phyloP scores from a whole-genome alignment of 2,888 invertebrate genomes.

The Venustoraphidia nigricollis region DNA sequence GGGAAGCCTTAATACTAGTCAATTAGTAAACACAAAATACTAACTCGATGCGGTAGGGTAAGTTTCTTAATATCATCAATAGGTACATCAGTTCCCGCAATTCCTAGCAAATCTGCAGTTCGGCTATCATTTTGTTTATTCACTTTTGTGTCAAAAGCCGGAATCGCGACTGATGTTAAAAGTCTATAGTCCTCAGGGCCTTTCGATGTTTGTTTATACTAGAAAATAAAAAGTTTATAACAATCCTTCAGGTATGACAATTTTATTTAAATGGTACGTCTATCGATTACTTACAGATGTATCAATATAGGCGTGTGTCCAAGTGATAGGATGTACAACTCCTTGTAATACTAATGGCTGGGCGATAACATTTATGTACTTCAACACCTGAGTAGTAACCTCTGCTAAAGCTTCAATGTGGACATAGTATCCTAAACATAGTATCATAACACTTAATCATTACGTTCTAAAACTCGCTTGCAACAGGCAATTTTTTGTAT shows the following conservation, averaged over 20 bases:
- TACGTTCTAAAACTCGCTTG: no score
- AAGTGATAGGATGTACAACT: slow-evolving; percentile 64
- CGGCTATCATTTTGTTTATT: slow-evolving; percentile 39
- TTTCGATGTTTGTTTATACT: slow-evolving; percentile 17
- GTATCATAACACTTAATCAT: neutral
- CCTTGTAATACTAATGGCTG: slow-evolving; percentile 65
- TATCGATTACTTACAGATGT: slow-evolving; percentile 43
- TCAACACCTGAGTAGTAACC: slow-evolving; percentile 88
- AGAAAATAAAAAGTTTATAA: slow-evolving; percentile 6
- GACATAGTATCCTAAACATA: slow-evolving; percentile 65
- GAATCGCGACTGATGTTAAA: slow-evolving; percentile 83
- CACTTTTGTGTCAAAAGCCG: slow-evolving; percentile 69
- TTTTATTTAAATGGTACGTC: neutral
- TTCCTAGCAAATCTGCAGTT: slow-evolving; percentile 71
- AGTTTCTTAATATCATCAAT: slow-evolving; percentile 80
- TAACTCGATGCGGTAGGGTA: slow-evolving; percentile 79
- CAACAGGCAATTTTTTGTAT: no score
- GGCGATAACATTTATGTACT: slow-evolving; percentile 91
- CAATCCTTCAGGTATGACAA: neutral
- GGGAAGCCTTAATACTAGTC: neutral
- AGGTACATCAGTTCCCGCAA: slow-evolving; percentile 90
- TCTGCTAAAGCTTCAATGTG: slow-evolving; percentile 92
- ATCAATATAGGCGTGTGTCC: slow-evolving; percentile 87
- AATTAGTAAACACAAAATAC: neutral
- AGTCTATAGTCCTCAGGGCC: slow-evolving; percentile 39